Base-by-base conservation (phyloP, 2,113 vertebrate genomes). In the Pseudois nayaur region DNA sequence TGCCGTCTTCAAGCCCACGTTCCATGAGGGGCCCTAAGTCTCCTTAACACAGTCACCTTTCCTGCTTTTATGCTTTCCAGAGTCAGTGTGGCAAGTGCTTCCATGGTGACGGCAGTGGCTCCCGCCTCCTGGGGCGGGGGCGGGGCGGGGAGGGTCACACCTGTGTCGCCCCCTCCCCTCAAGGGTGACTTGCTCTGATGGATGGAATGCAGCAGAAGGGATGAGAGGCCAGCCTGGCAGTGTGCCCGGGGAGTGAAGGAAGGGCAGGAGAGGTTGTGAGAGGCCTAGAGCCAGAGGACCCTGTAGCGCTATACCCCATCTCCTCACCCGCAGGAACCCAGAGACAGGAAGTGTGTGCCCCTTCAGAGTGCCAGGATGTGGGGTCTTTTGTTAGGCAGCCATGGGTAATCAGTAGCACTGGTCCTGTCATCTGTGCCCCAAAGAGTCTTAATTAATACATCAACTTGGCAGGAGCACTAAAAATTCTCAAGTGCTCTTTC, bases 91-190 rank as follows among this genome's bases (percentile, higher is more conserved):
- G 36, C 67, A 6, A 2, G 67, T 40, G 67, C 36, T 71, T 25
- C 21, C 45, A 2, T 1, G 45, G 45, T 3, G 78, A 31, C 16
- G 3, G 31, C 79, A 3, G 29, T 8, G 50, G 50, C 11, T 3
- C 17, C 78, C 19, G 17, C 79, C 48, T 82, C 31, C 48, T 8
- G 79, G 9, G 33, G 12, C 13, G n/a, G 5, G 0, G 5, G 31
- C 6, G 1, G 1, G 79, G 11, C 11, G 9, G 17, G 14, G 1
- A 0, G 79, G 15, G 15, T 0, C 23, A 10, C 45, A 4, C 27
- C 48, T 3, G 2, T 17, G 48, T 4, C 11, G 52, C 33, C 27
- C 36, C 29, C 4, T 36, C 6, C 55, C 76, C 31, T 25, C 5
- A 6, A 6, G 21, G 16, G 8, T 8, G 21, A 10, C 60, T 16